Conservation (phyloP, 2,797 vertebrate genomes). For the Phataginus tricuspis region DNA sequence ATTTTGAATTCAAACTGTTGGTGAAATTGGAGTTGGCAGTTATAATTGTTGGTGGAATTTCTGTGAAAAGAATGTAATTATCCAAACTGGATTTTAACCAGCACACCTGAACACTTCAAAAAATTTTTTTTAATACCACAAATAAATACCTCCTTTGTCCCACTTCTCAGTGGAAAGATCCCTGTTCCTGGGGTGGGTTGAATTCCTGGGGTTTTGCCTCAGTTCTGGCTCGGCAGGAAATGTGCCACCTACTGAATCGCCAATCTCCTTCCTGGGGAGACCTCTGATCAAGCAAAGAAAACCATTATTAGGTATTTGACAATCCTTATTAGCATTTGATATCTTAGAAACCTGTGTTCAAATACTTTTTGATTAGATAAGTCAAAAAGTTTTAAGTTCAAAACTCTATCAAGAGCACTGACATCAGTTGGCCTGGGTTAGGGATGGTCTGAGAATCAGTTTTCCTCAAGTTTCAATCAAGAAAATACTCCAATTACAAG, state of each 20-base stretch:
- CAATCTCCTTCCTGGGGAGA: constrained; percentile 70
- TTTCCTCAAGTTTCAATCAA: neutral
- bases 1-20: constrained; percentile 69
- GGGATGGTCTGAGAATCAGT: neutral
- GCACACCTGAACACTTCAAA: constrained; percentile 73
- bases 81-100: constrained; percentile 77
- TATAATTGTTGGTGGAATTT: constrained; percentile 74
- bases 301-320: constrained; percentile 63
- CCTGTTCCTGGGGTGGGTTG: neutral
- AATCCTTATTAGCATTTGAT: constrained; percentile 53
- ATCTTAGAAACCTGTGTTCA: constrained; percentile 63
- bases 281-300: constrained; percentile 66
- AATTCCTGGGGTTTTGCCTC: constrained; percentile 62
- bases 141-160: constrained; percentile 74
- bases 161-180: constrained; percentile 55
- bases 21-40: constrained; percentile 58
- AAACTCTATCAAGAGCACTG: neutral
- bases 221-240: constrained; percentile 59
- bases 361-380: constrained; percentile 57
- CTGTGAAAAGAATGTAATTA: constrained; percentile 72
- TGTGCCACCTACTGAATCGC: constrained; percentile 55
- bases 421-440: neutral
- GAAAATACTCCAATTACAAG: constrained; percentile 24
- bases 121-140: constrained; percentile 62
- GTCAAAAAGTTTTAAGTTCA: constrained; percentile 56